Conservation (phyloP, 2,113 vertebrate genomes). For the Platanista minor region DNA sequence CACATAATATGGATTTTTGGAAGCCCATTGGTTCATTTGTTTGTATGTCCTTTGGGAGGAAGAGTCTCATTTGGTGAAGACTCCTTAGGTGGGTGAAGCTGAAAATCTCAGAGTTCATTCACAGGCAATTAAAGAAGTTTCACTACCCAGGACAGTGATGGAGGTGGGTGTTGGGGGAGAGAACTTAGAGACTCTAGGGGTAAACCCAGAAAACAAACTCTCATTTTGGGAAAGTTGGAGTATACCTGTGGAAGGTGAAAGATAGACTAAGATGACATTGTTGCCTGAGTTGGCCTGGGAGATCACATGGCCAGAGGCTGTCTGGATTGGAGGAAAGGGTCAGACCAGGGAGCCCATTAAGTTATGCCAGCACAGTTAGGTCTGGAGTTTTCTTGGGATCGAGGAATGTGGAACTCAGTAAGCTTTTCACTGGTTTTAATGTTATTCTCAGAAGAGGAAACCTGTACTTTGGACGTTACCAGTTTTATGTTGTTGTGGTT, state of each 20-base stretch:
- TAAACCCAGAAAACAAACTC: conserved; percentile 7
- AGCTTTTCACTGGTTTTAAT: conserved; percentile 24
- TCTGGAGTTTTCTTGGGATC: conserved; percentile 16
- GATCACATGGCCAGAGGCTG: background rate
- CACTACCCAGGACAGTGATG: background rate
- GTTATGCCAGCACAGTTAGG: background rate
- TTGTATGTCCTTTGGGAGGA: background rate
- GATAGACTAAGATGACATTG: background rate
- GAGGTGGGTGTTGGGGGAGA: background rate
- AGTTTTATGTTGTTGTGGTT: conserved; percentile 36
- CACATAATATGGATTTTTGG: background rate
- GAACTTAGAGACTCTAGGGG: background rate
- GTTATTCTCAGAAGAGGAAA: conserved; percentile 44
- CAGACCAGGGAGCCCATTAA: background rate
- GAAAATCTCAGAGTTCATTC: conserved; percentile 36
- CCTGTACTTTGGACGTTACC: conserved; percentile 24
- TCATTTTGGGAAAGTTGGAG: background rate
- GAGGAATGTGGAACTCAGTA: conserved; percentile 13
- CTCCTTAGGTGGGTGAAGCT: background rate
- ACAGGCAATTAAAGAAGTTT: background rate
- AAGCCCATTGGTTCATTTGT: background rate
- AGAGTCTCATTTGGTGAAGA: background rate
- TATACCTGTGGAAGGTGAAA: background rate
- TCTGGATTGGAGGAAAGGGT: background rate
- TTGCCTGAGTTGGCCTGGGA: background rate